Base-by-base conservation (phyloP, 2,797 vertebrate species). In the Oreochromis grahami region DNA sequence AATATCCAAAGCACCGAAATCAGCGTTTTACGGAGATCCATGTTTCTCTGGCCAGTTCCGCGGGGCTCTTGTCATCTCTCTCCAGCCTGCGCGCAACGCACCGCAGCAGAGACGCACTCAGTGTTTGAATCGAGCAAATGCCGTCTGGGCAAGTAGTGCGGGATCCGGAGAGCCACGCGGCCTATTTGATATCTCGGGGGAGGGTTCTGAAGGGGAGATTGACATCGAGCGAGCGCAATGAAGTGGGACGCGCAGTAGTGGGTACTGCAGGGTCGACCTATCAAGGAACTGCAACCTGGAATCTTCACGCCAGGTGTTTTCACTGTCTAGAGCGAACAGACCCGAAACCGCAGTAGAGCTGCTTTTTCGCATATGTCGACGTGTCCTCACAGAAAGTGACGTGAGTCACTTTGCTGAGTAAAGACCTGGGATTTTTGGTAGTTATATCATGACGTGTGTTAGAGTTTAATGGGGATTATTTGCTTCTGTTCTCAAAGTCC, bases 11-110 rank as follows among this genome's bases (percentile, higher is more conserved):
- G 90, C 89, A 96, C 21, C 89, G 91, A 87, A 83, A 90, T 34
- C 83, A 95, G 86, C 86, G 94, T 91, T 87, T 92, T 95, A 93
- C 88, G 92, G 87, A 92, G 94, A 95, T 96, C 96, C 96, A 97
- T 97, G 93, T 94, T 96, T 93, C 85, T 91, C 52, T 93, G 88
- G 78, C 81, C 95, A 92, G 93, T 84, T 93, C 88, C 87, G 94
- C 96, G 94, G 89, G 90, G 89, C 94, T 96, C 91, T 96, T 85
- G 87, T 96, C 96, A 96, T 96, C 93, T 93, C 95, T 94, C 88
- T 96, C 94, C 94, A 88, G 92, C 87, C 91, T 92, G 88, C 94
- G 93, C 94, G 89, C 90, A 80, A 92, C 91, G 91, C 93, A 87
- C 88, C 89, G 92, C 93, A 79, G 88, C 90, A 91, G 87, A 89